phyloP scores from a whole-genome alignment of 2,888 invertebrate species.

The Griposia aprilina region DNA sequence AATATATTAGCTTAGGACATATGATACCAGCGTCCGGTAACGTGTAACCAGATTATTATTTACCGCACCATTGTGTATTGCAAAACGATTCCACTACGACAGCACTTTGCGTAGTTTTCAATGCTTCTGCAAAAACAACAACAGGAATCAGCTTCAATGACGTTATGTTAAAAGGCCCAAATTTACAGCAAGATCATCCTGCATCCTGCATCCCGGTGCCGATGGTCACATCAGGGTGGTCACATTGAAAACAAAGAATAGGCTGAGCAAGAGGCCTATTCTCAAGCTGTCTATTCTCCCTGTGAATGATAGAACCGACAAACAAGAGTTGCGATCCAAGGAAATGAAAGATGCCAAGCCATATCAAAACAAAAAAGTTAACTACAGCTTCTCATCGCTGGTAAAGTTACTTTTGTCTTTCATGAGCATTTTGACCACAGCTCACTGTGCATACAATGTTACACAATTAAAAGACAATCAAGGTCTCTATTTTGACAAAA shows the following conservation, averaged over 20 bases:
- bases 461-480: slow-evolving; percentile 10
- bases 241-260: slow-evolving; percentile 11
- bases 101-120: neutral
- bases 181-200: neutral
- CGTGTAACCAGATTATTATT: too few species aligned
- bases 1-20: too few species aligned
- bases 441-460: neutral
- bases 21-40: too few species aligned
- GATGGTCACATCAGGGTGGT: too few species aligned
- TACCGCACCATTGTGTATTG: too few species aligned
- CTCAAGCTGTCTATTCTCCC: slow-evolving; percentile 20
- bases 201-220: neutral
- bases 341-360: slow-evolving; percentile 1
- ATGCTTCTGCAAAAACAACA: neutral
- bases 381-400: slow-evolving; percentile 1
- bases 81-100: neutral
- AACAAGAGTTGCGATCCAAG: neutral
- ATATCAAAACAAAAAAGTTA: slow-evolving; percentile 4
- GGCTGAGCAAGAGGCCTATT: slow-evolving; percentile 25
- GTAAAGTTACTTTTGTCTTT: slow-evolving; percentile 9
- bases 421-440: slow-evolving; percentile 1
- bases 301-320: slow-evolving; percentile 16
- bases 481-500: slow-evolving; percentile 10
- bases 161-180: neutral
- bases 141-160: neutral